Evolutionary conservation across 2,797 vertebrate species (phyloP).

Genomic region (Pseudochaenichthys georgianus): DNA sequence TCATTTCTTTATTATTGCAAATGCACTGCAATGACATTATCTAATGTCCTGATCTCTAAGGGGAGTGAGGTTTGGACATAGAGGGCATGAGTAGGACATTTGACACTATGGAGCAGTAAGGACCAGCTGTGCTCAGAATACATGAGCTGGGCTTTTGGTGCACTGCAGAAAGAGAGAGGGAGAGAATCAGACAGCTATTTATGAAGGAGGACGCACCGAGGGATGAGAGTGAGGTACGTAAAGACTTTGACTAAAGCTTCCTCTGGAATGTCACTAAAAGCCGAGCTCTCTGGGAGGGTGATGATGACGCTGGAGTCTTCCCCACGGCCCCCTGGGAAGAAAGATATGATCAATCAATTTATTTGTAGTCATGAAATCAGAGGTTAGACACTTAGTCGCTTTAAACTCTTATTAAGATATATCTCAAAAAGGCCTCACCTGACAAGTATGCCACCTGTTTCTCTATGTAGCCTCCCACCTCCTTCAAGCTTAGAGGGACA

Average conservation of each 20-base stretch:
- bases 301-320: constrained; percentile 95
- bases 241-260: constrained; percentile 91
- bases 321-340: constrained; percentile 89
- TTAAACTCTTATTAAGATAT: not conserved
- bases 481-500: constrained; percentile 87
- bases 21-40: not conserved
- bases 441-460: constrained; percentile 95
- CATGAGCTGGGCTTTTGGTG: constrained; percentile 59
- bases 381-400: not conserved
- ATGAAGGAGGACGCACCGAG: constrained; percentile 84
- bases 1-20: not conserved
- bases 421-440: constrained; percentile 84
- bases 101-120: constrained; percentile 43
- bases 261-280: constrained; percentile 92
- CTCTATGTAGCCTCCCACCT: constrained; percentile 92
- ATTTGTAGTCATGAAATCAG: not conserved
- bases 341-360: not conserved
- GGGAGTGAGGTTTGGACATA: constrained; percentile 28
- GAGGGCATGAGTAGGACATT: constrained; percentile 47
- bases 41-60: not conserved
- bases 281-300: constrained; percentile 93
- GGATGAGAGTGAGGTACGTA: constrained; percentile 91
- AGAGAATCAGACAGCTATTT: constrained; percentile 28
- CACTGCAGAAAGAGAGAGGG: constrained; percentile 73
- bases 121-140: constrained; percentile 71